phyloP scores from a whole-genome alignment of 2,797 vertebrate genomes.

The Eospalax fontanierii region DNA sequence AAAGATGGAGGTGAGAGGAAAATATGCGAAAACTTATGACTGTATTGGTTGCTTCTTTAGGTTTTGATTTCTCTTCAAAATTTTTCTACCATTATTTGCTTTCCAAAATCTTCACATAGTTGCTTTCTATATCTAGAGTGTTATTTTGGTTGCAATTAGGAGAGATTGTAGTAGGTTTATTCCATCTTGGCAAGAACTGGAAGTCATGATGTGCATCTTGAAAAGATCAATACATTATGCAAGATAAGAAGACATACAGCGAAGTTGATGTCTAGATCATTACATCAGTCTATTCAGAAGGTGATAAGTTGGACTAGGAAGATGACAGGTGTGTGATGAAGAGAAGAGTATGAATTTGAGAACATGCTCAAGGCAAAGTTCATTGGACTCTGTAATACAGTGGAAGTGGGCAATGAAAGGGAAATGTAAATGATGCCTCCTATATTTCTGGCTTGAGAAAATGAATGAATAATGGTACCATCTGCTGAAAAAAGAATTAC shows the following conservation, averaged over 20 bases:
- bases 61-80: neutral
- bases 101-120: neutral
- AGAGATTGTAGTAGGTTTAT: neutral
- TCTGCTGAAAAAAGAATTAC: slow-evolving; percentile 49
- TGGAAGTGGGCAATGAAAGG: slow-evolving; percentile 37
- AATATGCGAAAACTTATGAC: neutral
- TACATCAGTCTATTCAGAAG: slow-evolving; percentile 23
- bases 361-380: neutral
- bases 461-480: slow-evolving; percentile 8
- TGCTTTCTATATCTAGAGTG: slow-evolving; percentile 46
- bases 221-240: slow-evolving; percentile 15
- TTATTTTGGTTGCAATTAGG: slow-evolving; percentile 50
- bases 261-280: slow-evolving; percentile 8
- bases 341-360: slow-evolving; percentile 11
- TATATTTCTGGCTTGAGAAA: slow-evolving; percentile 59
- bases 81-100: neutral
- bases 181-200: neutral
- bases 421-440: slow-evolving; percentile 37
- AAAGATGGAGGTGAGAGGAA: neutral
- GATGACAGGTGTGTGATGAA: neutral
- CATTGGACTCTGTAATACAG: slow-evolving; percentile 36
- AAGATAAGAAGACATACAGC: neutral
- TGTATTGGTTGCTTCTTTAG: neutral
- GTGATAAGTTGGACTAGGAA: slow-evolving; percentile 32
- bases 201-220: slow-evolving; percentile 49